Evolutionary conservation across 2,797 vertebrate genomes (phyloP).

Genomic region (Channa striata): DNA sequence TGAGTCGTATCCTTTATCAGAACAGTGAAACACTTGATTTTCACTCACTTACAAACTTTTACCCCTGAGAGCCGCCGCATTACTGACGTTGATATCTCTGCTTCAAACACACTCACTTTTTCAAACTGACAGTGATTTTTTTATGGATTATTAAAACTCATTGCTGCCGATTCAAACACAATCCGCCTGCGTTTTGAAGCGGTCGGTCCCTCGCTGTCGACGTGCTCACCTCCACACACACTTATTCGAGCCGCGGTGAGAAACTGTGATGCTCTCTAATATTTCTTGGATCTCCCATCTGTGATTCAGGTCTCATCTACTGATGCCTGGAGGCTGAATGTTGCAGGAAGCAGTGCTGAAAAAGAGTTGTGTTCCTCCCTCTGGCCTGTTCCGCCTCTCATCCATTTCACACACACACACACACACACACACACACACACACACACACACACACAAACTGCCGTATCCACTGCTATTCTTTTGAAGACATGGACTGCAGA

Average conservation of each 20-base stretch:
- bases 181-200: not conserved
- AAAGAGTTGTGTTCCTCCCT: constrained; percentile 70
- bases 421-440: constrained; percentile 30
- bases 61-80: constrained; percentile 16
- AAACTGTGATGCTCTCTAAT: constrained; percentile 32
- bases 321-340: constrained; percentile 70
- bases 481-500: constrained; percentile 25
- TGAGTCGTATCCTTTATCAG: constrained; percentile 29
- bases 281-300: constrained; percentile 58
- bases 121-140: no score
- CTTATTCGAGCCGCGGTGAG: not conserved
- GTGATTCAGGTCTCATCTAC: constrained; percentile 69
- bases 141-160: no score
- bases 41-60: not conserved
- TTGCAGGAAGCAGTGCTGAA: constrained; percentile 77
- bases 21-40: constrained; percentile 22
- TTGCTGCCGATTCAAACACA: not conserved
- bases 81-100: constrained; percentile 22
- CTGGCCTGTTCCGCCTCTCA: constrained; percentile 56
- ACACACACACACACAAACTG: constrained; percentile 25
- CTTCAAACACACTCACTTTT: no score
- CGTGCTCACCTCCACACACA: not conserved
- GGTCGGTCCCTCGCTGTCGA: not conserved
- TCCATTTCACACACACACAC: constrained; percentile 44
- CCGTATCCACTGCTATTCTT: constrained; percentile 16